These are phyloP conservation scores for Lepas anatifera DNA, from an alignment of 2,888 invertebrate genomes.

Conservation along the genomic window DNA sequence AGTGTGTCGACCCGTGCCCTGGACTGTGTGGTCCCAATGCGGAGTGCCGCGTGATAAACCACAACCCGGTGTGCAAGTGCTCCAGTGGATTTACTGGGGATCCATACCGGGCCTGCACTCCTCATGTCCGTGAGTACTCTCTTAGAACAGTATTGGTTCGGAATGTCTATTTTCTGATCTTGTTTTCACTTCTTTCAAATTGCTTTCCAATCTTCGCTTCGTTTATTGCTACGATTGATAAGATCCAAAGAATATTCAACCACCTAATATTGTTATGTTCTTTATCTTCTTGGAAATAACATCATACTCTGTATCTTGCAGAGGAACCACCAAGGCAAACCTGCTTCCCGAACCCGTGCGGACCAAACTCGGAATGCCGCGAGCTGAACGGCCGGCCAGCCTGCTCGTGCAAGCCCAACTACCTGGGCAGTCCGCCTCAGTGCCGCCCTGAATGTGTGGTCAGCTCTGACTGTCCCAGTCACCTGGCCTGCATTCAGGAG, in stretches of 20 bases:
- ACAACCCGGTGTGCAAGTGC: conserved; percentile 64
- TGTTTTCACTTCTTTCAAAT: background rate
- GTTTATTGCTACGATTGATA: no score
- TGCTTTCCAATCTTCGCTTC: background rate
- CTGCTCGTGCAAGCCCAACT: conserved; percentile 61
- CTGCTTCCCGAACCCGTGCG: conserved; percentile 44
- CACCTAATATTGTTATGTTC: no score
- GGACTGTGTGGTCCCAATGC: conserved; percentile 65
- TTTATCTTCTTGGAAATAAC: no score
- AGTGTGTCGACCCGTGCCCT: conserved; percentile 57
- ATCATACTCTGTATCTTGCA: no score
- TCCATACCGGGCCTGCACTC: conserved; percentile 34
- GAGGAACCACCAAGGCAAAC: conserved; percentile 35
- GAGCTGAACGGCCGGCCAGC: conserved; percentile 40
- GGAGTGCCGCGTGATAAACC: conserved; percentile 47
- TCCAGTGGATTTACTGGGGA: conserved; percentile 56
- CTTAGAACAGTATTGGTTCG: no score
- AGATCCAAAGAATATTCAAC: no score
- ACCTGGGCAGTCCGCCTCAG: conserved; percentile 56
- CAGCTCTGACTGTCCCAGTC: conserved; percentile 63
- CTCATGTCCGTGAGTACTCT: background rate
- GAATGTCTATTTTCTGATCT: no score
- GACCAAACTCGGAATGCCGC: conserved; percentile 35
- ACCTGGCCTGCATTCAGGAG: conserved; percentile 51
- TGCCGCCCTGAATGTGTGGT: conserved; percentile 77